These are phyloP conservation scores for Styela clava DNA, from an alignment of 23 tunicate genomes.

Conservation along the genomic window DNA sequence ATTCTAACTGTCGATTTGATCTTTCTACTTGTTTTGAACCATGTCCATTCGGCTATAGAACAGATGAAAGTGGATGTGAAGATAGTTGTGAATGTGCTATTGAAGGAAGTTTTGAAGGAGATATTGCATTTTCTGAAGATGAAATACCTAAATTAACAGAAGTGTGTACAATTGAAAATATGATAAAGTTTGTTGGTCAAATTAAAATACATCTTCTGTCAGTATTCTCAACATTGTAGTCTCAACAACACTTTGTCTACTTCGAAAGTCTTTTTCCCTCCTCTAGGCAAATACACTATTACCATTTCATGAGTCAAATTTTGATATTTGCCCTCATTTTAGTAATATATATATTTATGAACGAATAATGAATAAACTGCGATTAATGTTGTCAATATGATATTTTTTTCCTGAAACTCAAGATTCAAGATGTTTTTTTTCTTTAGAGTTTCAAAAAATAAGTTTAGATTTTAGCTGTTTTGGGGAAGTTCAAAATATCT, in stretches of 20 bases:
- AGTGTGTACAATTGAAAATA: background rate
- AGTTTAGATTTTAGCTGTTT: too few species aligned
- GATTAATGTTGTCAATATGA: too few species aligned
- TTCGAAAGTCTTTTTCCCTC: too few species aligned
- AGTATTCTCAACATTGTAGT: background rate
- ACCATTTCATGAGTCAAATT: too few species aligned
- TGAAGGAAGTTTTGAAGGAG: conserved; percentile 7
- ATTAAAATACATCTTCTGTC: background rate
- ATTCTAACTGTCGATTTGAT: background rate
- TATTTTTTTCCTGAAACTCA: too few species aligned
- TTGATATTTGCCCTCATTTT: too few species aligned
- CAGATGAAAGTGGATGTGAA: conserved; percentile 6
- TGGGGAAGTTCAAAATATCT: too few species aligned
- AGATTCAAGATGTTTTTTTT: too few species aligned
- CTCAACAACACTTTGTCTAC: background rate
- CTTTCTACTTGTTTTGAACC: background rate
- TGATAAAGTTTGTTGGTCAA: background rate
- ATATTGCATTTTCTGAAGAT: conserved; percentile 6
- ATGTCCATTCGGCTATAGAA: conserved; percentile 5
- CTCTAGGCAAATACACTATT: too few species aligned
- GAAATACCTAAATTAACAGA: background rate
- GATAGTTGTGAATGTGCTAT: conserved; percentile 4
- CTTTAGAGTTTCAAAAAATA: too few species aligned
- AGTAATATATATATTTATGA: too few species aligned
- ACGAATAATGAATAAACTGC: too few species aligned